Percentiles rank a stretch among this genome's conserved stretches.
phyloP scores from a whole-genome alignment of 2,797 vertebrate genomes.

The Sebastes dallii region DNA sequence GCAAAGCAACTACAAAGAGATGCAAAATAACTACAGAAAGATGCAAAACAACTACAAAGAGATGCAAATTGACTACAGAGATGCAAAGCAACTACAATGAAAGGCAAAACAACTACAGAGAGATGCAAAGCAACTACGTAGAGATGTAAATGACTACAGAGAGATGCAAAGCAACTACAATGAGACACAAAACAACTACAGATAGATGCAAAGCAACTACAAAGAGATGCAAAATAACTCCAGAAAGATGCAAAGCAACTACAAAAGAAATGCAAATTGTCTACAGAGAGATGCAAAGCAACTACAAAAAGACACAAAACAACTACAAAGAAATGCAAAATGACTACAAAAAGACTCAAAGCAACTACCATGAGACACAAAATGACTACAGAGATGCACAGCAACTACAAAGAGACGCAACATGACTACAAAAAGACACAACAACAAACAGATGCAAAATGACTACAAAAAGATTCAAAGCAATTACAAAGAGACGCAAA shows the following conservation, averaged over 20 bases:
- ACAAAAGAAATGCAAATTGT: neutral
- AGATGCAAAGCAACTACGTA: neutral
- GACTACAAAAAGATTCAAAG: neutral
- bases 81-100: neutral
- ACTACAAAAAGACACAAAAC: neutral
- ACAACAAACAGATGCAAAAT: no score
- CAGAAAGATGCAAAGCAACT: rapidly evolving
- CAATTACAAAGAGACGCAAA: no score
- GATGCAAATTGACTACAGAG: rapidly evolving
- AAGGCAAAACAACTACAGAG: rapidly evolving
- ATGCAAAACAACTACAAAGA: rapidly evolving
- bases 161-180: neutral
- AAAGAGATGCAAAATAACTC: no score
- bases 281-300: neutral
- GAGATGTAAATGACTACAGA: neutral
- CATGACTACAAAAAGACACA: no score
- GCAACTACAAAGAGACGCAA: neutral
- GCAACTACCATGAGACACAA: neutral
- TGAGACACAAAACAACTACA: no score
- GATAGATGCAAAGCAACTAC: no score
- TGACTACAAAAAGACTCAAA: neutral
- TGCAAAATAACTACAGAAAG: rapidly evolving
- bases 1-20: neutral
- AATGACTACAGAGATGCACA: neutral
- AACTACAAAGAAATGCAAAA: neutral